Conservation (phyloP, 2,797 vertebrate species). For the Alfaro cultratus region DNA sequence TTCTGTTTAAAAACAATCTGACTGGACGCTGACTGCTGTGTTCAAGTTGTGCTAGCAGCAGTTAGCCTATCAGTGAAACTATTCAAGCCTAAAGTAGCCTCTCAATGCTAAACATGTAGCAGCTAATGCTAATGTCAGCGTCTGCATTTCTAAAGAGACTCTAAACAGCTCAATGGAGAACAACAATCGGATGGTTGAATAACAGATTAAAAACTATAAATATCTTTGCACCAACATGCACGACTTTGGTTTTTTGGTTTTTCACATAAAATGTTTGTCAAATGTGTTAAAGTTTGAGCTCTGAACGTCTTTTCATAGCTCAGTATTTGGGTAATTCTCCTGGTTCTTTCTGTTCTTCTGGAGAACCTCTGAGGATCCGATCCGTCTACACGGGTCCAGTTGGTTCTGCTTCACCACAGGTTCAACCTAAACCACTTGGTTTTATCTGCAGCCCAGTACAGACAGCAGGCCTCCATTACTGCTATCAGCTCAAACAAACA, state of each 20-base stretch:
- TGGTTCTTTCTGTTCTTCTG: too few relatives aligned
- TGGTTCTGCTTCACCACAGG: neutral
- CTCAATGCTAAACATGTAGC: neutral
- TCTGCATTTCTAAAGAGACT: too few relatives aligned
- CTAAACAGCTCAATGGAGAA: too few relatives aligned
- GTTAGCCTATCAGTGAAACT: too few relatives aligned
- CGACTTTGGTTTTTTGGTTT: neutral
- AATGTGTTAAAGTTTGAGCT: neutral
- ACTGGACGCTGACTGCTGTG: too few relatives aligned
- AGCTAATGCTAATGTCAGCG: neutral
- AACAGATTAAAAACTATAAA: too few relatives aligned
- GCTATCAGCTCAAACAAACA: conserved; percentile 37
- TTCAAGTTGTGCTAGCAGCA: too few relatives aligned
- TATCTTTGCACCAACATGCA: too few relatives aligned
- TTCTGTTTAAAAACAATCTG: too few relatives aligned
- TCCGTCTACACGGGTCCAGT: neutral
- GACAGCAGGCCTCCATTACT: conserved; percentile 37
- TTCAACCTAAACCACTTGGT: neutral
- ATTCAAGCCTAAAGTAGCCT: too few relatives aligned
- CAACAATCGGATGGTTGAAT: too few relatives aligned
- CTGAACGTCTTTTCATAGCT: neutral
- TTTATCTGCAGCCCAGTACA: conserved; percentile 21
- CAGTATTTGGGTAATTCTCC: neutral
- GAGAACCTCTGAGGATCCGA: neutral
- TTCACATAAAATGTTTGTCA: neutral